Evolutionary conservation across 2,888 invertebrate genomes (phyloP), one percentile per base, ranked within the genome.

Genomic region (Oligia latruncula): DNA sequence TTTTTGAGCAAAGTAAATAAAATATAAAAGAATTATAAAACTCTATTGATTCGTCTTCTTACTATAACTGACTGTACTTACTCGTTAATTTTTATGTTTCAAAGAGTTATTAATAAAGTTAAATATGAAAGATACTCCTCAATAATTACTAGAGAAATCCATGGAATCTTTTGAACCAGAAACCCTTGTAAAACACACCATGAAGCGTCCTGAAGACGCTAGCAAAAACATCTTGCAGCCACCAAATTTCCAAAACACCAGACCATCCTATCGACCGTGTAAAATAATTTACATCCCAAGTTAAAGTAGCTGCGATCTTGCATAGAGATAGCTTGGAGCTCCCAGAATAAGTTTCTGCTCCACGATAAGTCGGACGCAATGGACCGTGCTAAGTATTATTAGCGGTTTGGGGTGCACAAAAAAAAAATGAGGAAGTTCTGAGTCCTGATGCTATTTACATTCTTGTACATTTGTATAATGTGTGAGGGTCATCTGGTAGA

Each of bases 391-490:
- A 75, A 76, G 85, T 88, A 86, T 90, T 91, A 92, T 91, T 91
- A 90, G 92, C 88, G 92, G 90, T 90, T 89, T 88, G 89, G 91
- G 92, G 81, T 76, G 78, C 81, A 83, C 60, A 81, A 29, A 82
- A 85, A 90, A 90, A 90, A 89, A 91, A 87, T 77, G 71, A 85
- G 87, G 80, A 87, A 80, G 66, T 68, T 75, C 78, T 58, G 64
- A 83, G 67, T 67, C 62, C 79, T 81, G 78, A 80, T 79, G 74
- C 70, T 74, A 74, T 85, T 84, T 80, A 78, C 80, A 84, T 88
- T 82, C 82, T 74, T 87, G 83, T 83, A 87, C 79, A 85, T 84
- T 83, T 79, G 80, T 80, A 74, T 81, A 74, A 76, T 81, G 77
- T 83, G 67, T 65, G 17, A 70, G 70, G 68, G 58, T 81, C 81